Base-by-base conservation (phyloP, 2,888 invertebrate genomes). In the Drosophila falleni region DNA sequence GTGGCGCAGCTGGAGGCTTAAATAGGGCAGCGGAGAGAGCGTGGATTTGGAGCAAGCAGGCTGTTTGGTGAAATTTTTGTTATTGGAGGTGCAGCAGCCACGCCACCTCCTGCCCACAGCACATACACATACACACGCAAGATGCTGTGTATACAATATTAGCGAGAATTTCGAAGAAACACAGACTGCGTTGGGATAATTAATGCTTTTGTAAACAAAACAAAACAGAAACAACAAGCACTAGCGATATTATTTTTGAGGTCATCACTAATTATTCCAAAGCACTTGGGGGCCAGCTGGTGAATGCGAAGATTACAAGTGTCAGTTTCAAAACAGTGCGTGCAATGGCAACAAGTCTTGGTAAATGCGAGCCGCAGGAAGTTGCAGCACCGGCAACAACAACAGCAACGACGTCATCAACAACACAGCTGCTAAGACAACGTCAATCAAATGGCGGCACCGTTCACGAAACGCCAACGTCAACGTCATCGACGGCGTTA, bases 141-240 rank as follows among this genome's bases (percentile, higher is more conserved):
- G 84, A 89, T 84, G 84, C 84, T 89, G 90, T 90, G 78, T 85
- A 89, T 90, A 89, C 87, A 82, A 78, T 68, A 86, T 80, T 88
- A 88, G 71, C 63, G 53, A 46, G 60, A 72, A 81, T 84, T 74
- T 81, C 65, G 54, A 74, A 69, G 63, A 62, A 15, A 47, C 61
- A 31, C 47, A 29, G 47, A 42, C 42, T 42, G 19, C 19, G 35
- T 51, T 35, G 23, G 58, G 50, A 87, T 76, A 69, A 90, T 81
- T 77, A 70, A 81, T 87, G 73, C 68, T 81, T 68, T 84, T 89
- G 74, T 90, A 86, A 90, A 90, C 88, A 81, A 89, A 71, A 71
- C 42, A 51, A 55, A 55, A 61, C n/a, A 29, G 47, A 23, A 64
- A 70, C 46, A 41, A 47, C 46, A 59, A 68, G 62, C 59, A 64